Conservation (phyloP, 2,797 vertebrate genomes). For the Myotis planiceps region DNA sequence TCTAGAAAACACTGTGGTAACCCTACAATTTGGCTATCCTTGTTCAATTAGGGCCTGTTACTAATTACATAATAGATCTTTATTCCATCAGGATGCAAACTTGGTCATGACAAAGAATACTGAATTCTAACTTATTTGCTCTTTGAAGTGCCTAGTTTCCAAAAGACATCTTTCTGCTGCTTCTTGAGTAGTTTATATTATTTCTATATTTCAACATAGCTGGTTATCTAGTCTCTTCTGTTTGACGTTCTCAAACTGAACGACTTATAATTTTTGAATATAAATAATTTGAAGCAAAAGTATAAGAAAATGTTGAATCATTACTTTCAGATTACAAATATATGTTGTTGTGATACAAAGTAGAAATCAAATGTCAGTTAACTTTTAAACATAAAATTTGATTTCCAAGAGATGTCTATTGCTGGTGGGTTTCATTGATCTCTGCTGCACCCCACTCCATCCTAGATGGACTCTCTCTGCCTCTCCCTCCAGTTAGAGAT, state of each 20-base stretch:
- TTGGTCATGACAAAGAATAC: not conserved
- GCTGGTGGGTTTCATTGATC: not conserved
- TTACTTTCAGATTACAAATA: slow-evolving; percentile 14
- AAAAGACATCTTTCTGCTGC: not conserved
- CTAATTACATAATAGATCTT: not conserved
- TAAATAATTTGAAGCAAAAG: not conserved
- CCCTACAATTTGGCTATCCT: not conserved
- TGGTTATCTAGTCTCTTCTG: not conserved
- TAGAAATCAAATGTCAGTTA: not conserved
- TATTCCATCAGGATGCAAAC: not conserved
- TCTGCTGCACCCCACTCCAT: not conserved
- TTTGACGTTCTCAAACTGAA: not conserved
- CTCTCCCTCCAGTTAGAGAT: not conserved
- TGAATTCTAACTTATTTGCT: not conserved
- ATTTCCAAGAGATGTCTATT: not conserved
- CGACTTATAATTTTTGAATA: not conserved
- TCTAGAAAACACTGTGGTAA: not conserved
- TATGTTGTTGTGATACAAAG: not conserved
- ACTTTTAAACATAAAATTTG: not conserved
- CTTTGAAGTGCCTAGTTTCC: not conserved
- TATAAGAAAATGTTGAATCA: not conserved
- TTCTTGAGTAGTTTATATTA: not conserved
- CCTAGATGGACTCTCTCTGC: not conserved
- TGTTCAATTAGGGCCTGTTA: not conserved
- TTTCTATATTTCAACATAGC: not conserved